phyloP scores from a whole-genome alignment of 1,140 invertebrate genomes.

The Microplitis mediator region DNA sequence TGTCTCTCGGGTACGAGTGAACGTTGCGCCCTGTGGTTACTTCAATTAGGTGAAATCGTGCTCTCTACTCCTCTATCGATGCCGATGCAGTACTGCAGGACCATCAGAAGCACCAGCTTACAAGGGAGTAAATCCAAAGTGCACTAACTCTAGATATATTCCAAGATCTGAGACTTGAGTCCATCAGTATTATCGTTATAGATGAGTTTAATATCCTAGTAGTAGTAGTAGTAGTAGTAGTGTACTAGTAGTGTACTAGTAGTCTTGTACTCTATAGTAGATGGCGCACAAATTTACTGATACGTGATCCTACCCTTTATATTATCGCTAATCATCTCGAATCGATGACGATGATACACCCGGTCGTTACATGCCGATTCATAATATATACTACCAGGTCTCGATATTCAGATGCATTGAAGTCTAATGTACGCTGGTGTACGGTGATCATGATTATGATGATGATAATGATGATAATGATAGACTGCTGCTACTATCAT shows the following conservation, averaged over 20 bases:
- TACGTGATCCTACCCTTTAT: conserved; percentile 17
- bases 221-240: no score
- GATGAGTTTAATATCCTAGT: no score
- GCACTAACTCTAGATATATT: not conserved
- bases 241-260: not conserved
- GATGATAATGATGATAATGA: no score
- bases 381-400: no score
- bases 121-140: not conserved
- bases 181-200: no score
- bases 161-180: no score
- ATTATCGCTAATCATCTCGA: conserved; percentile 17
- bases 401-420: no score
- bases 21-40: conserved; percentile 57
- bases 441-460: no score
- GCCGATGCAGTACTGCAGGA: not conserved
- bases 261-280: no score
- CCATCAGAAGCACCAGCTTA: not conserved
- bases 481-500: no score
- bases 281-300: conserved; percentile 2
- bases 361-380: not conserved
- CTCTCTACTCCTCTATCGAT: conserved; percentile 33
- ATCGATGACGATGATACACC: conserved; percentile 17
- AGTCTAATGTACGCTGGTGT: no score
- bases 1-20: conserved; percentile 34
- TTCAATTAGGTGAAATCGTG: conserved; percentile 60